Evolutionary conservation across 2,797 vertebrate species (phyloP), one percentile per base, ranked within the genome.

Genomic region (Urocyon cinereoargenteus): DNA sequence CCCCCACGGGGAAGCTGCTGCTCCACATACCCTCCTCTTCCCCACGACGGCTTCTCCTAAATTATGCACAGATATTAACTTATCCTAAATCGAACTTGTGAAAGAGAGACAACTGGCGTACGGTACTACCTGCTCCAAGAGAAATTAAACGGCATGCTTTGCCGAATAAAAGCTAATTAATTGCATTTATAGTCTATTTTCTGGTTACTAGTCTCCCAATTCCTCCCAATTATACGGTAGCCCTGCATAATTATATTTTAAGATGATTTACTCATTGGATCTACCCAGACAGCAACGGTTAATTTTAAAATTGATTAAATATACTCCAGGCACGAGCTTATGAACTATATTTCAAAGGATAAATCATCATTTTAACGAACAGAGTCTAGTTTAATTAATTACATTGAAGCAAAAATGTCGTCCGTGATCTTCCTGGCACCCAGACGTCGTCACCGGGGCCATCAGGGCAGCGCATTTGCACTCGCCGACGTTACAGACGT

Each of bases 221-320:
- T 87, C 45, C 59, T 95, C 36, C 70, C 28, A 86, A 79, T 84
- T 93, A 79, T 51, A 40, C 64, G 57, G 31, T 79, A 73, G 28
- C 31, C 36, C 34, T 83, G 18, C 86, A 21, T 89, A 89, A 96
- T 96, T 95, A 86, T 70, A 66, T 91, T 94, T 97, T 72, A 49
- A 90, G 94, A 84, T 57, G 73, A 86, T 93, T 85, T 77, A 86
- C 87, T 96, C 75, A 51, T 94, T 96, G 96, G 81, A 78, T 82
- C 77, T 51, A 81, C 53, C n/a, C 53, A 89, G 75, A 86, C 3
- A 86, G 53, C 51, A 95, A 86, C 1, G 70, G n/a, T 86, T 96
- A 34, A 92, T 91, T 89, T 96, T 84, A 73, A 81, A 81, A 93
- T 53, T 94, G 73, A 95, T 97, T 96, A 89, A 87, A 81, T 86